Evolutionary conservation across 1,140 invertebrate species (phyloP).

Genomic region (Euwallacea fornicatus): DNA sequence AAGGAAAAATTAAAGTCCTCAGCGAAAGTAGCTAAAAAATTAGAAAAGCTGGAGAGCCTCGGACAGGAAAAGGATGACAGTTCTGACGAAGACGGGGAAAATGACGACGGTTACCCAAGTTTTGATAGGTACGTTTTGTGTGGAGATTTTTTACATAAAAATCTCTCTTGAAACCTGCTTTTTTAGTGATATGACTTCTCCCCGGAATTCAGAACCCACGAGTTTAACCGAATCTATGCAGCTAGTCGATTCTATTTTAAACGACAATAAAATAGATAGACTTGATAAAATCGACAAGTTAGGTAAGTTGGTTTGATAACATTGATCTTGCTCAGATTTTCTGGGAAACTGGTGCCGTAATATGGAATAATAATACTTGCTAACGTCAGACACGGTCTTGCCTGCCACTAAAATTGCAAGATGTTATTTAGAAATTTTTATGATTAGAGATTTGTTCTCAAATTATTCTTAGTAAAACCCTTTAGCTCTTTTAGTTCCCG

Average conservation of each 20-base stretch:
- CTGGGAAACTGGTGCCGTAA: too few relatives aligned
- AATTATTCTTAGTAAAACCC: too few relatives aligned
- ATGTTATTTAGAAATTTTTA: too few relatives aligned
- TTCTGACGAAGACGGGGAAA: slow-evolving; percentile 61
- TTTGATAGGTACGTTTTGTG: slow-evolving; percentile 57
- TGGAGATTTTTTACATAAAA: not conserved
- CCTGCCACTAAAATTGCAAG: not conserved
- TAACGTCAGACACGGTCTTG: too few relatives aligned
- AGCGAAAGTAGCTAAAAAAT: slow-evolving; percentile 89
- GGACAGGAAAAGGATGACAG: slow-evolving; percentile 62
- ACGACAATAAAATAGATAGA: slow-evolving; percentile 79
- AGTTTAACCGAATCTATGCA: slow-evolving; percentile 90
- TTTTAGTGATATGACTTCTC: slow-evolving; percentile 63
- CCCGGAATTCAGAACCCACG: slow-evolving; percentile 76
- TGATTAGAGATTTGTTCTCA: too few relatives aligned
- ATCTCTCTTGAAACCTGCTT: not conserved
- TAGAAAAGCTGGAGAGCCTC: slow-evolving; percentile 84
- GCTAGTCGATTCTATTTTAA: slow-evolving; percentile 82
- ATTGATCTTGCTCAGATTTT: not conserved
- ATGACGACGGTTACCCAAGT: slow-evolving; percentile 74
- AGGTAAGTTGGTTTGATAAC: slow-evolving; percentile 23
- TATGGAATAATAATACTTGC: too few relatives aligned
- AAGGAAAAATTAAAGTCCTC: slow-evolving; percentile 90
- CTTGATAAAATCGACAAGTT: slow-evolving; percentile 85
- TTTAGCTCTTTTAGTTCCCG: too few relatives aligned